These are phyloP conservation scores for Aleiodes testaceus DNA, from an alignment of 2,888 invertebrate species.

Conservation along the genomic window DNA sequence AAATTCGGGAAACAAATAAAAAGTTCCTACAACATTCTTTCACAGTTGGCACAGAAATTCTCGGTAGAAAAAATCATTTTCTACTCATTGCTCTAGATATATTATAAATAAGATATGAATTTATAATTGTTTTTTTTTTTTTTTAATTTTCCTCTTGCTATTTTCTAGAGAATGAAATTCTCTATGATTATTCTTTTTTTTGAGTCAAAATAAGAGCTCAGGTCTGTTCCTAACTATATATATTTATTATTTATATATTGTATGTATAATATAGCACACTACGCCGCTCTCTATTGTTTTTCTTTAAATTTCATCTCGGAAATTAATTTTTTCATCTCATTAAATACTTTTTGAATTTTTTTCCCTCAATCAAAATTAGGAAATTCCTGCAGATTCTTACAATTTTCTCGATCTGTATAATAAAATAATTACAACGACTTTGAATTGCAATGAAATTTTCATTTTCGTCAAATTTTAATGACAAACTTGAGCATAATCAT, in stretches of 20 bases:
- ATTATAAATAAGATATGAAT: slow-evolving; percentile 53
- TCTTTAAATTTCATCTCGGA: background rate
- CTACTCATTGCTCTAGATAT: slow-evolving; percentile 53
- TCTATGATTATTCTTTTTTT: slow-evolving; percentile 53
- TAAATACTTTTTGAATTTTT: slow-evolving; percentile 12
- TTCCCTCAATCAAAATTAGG: slow-evolving; percentile 13
- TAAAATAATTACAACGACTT: slow-evolving; percentile 53
- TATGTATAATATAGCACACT: slow-evolving; percentile 41
- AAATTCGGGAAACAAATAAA: slow-evolving; percentile 43
- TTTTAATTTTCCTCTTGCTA: slow-evolving; percentile 67
- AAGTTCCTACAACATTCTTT: slow-evolving; percentile 70
- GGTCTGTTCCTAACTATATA: slow-evolving; percentile 59
- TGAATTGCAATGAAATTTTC: slow-evolving; percentile 13
- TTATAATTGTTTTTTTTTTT: slow-evolving; percentile 51
- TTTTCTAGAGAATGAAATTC: slow-evolving; percentile 65
- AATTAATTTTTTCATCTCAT: slow-evolving; percentile 9
- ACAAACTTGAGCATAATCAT: slow-evolving; percentile 13
- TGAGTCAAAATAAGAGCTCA: slow-evolving; percentile 67
- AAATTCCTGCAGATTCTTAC: slow-evolving; percentile 18
- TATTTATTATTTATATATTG: slow-evolving; percentile 30
- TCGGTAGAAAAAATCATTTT: slow-evolving; percentile 65
- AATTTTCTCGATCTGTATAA: slow-evolving; percentile 37
- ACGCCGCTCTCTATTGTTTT: slow-evolving; percentile 42
- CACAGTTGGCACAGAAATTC: slow-evolving; percentile 73
- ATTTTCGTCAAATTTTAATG: background rate